Evolutionary conservation across 2,888 invertebrate genomes (phyloP), one percentile per base, ranked within the genome.

Genomic region (Caenorhabditis sp.): DNA sequence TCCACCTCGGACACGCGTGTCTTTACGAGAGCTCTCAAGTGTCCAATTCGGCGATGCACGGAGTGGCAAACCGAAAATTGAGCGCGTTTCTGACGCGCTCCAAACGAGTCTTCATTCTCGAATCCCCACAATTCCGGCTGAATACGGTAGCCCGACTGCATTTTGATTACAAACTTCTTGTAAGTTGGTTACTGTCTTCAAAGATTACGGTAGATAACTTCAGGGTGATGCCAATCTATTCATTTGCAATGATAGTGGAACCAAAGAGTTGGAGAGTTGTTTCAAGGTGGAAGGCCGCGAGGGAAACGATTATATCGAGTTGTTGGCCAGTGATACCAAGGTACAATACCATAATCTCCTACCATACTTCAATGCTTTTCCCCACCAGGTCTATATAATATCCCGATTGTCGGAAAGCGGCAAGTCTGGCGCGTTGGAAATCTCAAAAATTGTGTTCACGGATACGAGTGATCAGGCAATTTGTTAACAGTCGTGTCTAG

Each of bases 261-360:
- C 80, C 1, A 84, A 85, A 46, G 87, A 88, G 68, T 71, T 88
- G 41, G 88, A 88, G 52, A 83, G 79, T 39, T 88, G 88, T 74
- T 87, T 85, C 71, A 79, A 82, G 55, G 87, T 86, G 2, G 84
- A 84, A 30, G 83, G 81, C 46, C 62, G 75, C 37, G 71, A 73
- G 17, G 79, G 80, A 46, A 82, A 85, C 53, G 83, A 85, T 43
- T 85, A 82, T 45, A 83, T 86, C 26, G 84, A 86, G 48, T 58
- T 88, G 7, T 66, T 88, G n/a, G 86, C 88, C 8, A 84, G 82
- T 71, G 88, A 88, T 55, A 87, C 85, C 6, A 88, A 88, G 63
- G 79, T 88, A 41, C n/a, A n/a, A n/a, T n/a, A n/a, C n/a, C n/a
- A n/a, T n/a, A n/a, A n/a, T n/a, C n/a, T n/a, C n/a, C n/a, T n/a